Conservation (phyloP, 2,797 vertebrate species). For the Antrozous pallidus region DNA sequence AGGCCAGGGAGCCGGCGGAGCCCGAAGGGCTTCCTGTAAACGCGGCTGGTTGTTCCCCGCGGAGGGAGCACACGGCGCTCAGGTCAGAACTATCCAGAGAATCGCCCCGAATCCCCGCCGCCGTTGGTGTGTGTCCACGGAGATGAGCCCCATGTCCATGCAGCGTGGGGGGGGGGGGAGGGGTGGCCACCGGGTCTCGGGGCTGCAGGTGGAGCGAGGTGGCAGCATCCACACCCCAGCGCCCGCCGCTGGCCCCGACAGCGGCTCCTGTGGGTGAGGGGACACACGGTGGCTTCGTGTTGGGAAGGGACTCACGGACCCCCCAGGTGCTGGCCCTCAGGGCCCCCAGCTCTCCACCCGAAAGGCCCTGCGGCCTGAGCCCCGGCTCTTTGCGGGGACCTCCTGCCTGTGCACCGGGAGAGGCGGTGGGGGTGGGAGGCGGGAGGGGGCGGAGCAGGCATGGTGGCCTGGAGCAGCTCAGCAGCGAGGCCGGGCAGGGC, state of each 20-base stretch:
- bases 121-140: not conserved
- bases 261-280: not conserved
- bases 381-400: too few species aligned
- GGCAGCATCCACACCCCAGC: fast-evolving
- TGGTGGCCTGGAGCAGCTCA: not conserved
- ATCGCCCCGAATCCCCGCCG: not conserved
- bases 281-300: not conserved
- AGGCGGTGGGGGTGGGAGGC: fast-evolving
- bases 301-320: not conserved
- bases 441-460: fast-evolving
- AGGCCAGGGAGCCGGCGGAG: not conserved
- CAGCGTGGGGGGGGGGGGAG: not conserved
- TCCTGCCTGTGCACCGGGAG: too few species aligned
- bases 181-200: too few species aligned
- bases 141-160: not conserved
- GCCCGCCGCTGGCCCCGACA: fast-evolving
- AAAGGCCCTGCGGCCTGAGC: too few species aligned
- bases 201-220: too few species aligned
- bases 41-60: not conserved
- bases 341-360: fast-evolving
- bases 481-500: not conserved
- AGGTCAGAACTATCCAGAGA: not conserved
- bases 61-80: not conserved
- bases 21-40: not conserved
- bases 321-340: not conserved